Conservation (phyloP, 1,140 invertebrate species). For the Nasonia longicornis region DNA sequence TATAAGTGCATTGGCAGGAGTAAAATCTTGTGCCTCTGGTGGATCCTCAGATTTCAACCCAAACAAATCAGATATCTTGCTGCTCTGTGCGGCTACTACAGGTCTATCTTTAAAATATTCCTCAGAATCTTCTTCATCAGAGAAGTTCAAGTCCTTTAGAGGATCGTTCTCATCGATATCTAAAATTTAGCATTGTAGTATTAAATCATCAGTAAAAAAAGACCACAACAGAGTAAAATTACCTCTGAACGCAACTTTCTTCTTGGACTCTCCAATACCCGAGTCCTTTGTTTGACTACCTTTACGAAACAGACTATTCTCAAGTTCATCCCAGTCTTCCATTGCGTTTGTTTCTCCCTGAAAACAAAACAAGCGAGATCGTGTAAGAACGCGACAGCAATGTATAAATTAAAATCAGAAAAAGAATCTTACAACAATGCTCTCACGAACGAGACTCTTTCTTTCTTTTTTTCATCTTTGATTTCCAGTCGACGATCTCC, state of each 20-base stretch:
- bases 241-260: slow-evolving; percentile 57
- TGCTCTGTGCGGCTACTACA: slow-evolving; percentile 45
- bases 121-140: slow-evolving; percentile 51
- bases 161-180: slow-evolving; percentile 54
- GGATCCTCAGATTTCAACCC: slow-evolving; percentile 47
- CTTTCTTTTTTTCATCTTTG: neutral
- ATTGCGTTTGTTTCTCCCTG: slow-evolving; percentile 22
- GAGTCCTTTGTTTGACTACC: slow-evolving; percentile 22
- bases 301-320: slow-evolving; percentile 47
- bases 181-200: slow-evolving; percentile 31
- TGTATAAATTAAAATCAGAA: neutral
- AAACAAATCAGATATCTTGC: slow-evolving; percentile 53
- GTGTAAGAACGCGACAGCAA: neutral
- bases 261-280: slow-evolving; percentile 43
- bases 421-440: neutral
- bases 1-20: slow-evolving; percentile 23
- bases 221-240: slow-evolving; percentile 2
- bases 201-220: neutral
- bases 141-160: slow-evolving; percentile 50
- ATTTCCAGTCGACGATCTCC: neutral
- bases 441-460: neutral
- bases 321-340: slow-evolving; percentile 49
- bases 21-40: slow-evolving; percentile 23
- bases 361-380: neutral
- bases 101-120: slow-evolving; percentile 45